phyloP scores from a whole-genome alignment of 1,140 invertebrate genomes.

The Caligus rogercresseyi region DNA sequence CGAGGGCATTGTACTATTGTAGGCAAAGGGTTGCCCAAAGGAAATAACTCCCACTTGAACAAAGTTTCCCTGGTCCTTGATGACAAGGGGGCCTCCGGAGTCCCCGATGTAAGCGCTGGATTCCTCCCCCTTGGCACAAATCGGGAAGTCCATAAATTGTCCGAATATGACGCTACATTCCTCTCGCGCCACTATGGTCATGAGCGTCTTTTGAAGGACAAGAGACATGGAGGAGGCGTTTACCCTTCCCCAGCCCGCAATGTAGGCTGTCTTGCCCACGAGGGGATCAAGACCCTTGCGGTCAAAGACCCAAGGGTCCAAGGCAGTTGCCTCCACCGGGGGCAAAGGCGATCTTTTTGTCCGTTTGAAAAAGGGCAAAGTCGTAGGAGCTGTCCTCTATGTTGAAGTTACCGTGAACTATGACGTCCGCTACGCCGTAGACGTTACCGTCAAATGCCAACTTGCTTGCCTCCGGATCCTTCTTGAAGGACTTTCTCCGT shows the following conservation, averaged over 20 bases:
- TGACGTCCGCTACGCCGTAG: not conserved
- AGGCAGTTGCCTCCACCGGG: not conserved
- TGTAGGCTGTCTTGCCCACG: not conserved
- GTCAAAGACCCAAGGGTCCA: not conserved
- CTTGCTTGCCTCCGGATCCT: no score
- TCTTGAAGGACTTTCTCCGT: no score
- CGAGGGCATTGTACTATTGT: not conserved
- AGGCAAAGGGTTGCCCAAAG: not conserved
- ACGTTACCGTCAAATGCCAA: no score
- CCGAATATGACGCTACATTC: not conserved
- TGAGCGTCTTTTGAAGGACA: not conserved
- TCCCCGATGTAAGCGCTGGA: not conserved
- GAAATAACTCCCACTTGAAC: not conserved
- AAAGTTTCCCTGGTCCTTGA: not conserved
- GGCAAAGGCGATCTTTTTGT: not conserved
- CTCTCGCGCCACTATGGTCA: not conserved
- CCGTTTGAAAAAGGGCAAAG: not conserved
- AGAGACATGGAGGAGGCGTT: not conserved
- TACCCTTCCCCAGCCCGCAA: not conserved
- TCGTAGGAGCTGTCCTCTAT: not conserved
- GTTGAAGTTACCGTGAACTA: not conserved
- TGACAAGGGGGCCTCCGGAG: not conserved
- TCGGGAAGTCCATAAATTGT: not conserved
- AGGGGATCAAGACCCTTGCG: not conserved
- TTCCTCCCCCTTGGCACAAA: not conserved